A percentile compares a stretch with the other conserved stretches of the same genome.
Evolutionary conservation across 2,113 vertebrate species (phyloP).

Genomic region (Cromileptes altivelis): DNA sequence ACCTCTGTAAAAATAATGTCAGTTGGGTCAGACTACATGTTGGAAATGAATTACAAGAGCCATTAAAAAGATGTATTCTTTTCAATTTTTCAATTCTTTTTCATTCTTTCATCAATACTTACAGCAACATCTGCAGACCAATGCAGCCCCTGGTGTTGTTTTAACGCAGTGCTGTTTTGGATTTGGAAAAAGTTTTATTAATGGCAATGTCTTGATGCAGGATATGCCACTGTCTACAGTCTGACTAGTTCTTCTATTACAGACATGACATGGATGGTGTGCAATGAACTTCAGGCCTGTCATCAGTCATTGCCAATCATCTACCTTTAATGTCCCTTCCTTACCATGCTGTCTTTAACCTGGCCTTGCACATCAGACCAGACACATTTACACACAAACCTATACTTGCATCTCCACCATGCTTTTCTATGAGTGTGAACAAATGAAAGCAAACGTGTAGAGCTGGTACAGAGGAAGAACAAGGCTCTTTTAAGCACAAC

Average conservation of each 20-base stretch:
- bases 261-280: not conserved
- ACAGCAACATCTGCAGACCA: no score
- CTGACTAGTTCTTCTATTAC: not conserved
- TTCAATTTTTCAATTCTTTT: no score
- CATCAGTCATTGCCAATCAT: no score
- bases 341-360: not conserved
- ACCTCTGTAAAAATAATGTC: no score
- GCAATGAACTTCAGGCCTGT: no score
- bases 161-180: not conserved
- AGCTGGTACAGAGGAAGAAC: constrained; percentile 39
- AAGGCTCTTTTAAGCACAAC: constrained; percentile 41
- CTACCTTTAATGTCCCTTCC: not conserved
- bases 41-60: no score
- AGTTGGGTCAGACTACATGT: no score
- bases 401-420: not conserved
- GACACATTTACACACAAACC: not conserved
- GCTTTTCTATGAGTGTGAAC: constrained; percentile 45
- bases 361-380: not conserved
- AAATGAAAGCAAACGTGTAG: constrained; percentile 65
- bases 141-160: not conserved
- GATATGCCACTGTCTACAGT: not conserved
- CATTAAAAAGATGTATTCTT: no score
- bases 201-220: not conserved
- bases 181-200: no score
- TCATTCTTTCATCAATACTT: no score